These are phyloP conservation scores for Eleutherodactylus coqui DNA, from an alignment of 2,797 vertebrate genomes.

Conservation along the genomic window DNA sequence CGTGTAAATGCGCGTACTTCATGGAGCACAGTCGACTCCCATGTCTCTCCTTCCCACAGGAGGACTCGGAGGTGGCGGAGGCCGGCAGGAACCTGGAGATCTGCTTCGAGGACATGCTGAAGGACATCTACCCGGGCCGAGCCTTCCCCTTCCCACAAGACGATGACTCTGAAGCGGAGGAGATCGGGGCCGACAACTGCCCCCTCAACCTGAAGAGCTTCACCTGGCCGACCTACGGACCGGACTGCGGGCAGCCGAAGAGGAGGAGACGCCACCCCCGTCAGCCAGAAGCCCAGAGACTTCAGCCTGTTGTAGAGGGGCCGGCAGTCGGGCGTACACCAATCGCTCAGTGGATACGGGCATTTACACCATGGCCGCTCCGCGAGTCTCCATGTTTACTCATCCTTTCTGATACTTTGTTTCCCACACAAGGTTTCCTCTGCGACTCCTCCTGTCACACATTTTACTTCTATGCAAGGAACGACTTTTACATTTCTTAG, in stretches of 20 bases:
- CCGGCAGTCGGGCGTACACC: not conserved
- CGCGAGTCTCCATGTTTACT: too few species aligned
- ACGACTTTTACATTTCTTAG: too few species aligned
- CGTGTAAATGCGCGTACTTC: too few species aligned
- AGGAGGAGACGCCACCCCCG: conserved; percentile 88
- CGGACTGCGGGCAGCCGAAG: conserved; percentile 90
- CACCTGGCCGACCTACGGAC: conserved; percentile 84
- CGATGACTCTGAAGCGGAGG: conserved; percentile 90
- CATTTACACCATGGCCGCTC: too few species aligned
- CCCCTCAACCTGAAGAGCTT: conserved; percentile 77
- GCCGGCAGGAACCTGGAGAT: conserved; percentile 89
- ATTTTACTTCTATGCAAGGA: too few species aligned
- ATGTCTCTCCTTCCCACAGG: conserved; percentile 72
- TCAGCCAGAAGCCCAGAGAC: conserved; percentile 74
- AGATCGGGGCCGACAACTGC: conserved; percentile 81
- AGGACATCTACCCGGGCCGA: conserved; percentile 85
- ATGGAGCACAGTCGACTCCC: too few species aligned
- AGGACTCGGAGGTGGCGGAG: conserved; percentile 96
- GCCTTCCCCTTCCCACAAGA: conserved; percentile 78
- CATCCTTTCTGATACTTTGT: too few species aligned
- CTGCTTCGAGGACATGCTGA: conserved; percentile 88
- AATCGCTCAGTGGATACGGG: not conserved
- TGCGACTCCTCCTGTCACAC: too few species aligned
- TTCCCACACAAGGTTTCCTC: too few species aligned
- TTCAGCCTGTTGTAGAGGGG: conserved; percentile 46